Conservation (phyloP, 1,140 invertebrate genomes). For the Bombyx mori region DNA sequence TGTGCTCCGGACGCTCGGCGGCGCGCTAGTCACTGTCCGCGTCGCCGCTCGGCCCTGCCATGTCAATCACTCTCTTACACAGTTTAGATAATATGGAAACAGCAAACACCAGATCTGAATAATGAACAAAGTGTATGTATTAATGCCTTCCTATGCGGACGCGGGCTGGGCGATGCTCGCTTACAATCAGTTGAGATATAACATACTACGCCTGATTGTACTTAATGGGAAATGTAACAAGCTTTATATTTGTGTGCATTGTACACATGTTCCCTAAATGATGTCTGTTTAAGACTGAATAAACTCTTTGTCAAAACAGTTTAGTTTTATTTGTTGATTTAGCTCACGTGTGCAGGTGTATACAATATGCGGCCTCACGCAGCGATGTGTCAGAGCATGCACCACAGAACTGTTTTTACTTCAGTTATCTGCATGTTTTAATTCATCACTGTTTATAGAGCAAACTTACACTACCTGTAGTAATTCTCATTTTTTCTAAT, state of each 20-base stretch:
- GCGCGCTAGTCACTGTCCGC: slow-evolving; percentile 27
- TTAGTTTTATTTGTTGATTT: slow-evolving; percentile 1
- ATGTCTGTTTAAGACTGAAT: slow-evolving; percentile 42
- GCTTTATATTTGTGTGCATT: neutral
- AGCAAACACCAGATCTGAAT: neutral
- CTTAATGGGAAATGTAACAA: neutral
- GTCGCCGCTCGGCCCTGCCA: slow-evolving; percentile 16
- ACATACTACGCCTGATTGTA: neutral
- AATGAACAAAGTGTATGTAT: slow-evolving; percentile 1
- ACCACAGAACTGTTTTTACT: too few species aligned
- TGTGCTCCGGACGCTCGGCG: too few species aligned
- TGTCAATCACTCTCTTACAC: neutral
- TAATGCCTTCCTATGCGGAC: neutral
- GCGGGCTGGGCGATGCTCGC: too few species aligned
- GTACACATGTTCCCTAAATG: slow-evolving; percentile 11
- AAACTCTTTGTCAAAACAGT: slow-evolving; percentile 27
- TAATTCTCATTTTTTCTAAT: too few species aligned
- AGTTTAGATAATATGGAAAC: neutral
- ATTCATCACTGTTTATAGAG: too few species aligned
- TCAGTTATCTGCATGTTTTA: too few species aligned
- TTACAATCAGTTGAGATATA: neutral
- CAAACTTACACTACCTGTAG: too few species aligned
- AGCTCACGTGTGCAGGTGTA: too few species aligned
- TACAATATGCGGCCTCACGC: too few species aligned
- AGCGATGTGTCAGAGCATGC: too few species aligned